Evolutionary conservation across 64 coral and sea anemone genomes (phyloP).

Genomic region (Anthopleura sola): DNA sequence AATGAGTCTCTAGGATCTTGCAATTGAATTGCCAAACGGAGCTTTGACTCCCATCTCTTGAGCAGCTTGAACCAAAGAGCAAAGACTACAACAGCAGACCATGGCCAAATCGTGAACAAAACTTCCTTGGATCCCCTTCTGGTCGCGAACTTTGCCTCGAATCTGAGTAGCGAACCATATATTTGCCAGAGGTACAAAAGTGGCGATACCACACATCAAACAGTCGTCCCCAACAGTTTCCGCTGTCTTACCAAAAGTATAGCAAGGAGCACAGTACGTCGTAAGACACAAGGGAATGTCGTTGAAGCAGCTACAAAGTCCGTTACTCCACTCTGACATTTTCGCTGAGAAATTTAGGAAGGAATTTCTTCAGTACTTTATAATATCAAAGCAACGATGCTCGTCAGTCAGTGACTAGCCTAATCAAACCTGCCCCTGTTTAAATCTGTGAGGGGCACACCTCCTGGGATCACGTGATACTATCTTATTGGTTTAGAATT

Average conservation of each 20-base stretch:
- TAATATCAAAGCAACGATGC: too few relatives aligned
- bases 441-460: too few relatives aligned
- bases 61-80: conserved; percentile 67
- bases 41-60: conserved; percentile 87
- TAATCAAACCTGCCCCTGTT: too few relatives aligned
- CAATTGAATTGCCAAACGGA: conserved; percentile 76
- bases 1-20: conserved; percentile 36
- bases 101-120: conserved; percentile 61
- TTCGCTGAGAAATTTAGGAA: not conserved
- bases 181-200: conserved; percentile 58
- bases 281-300: conserved; percentile 71
- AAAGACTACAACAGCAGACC: conserved; percentile 66
- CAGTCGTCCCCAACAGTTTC: conserved; percentile 93
- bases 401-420: too few relatives aligned
- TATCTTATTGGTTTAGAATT: too few relatives aligned
- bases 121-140: conserved; percentile 75
- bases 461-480: too few relatives aligned
- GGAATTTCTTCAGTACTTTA: too few relatives aligned
- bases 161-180: conserved; percentile 65
- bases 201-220: conserved; percentile 67
- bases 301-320: conserved; percentile 60
- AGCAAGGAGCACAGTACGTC: conserved; percentile 62
- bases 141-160: conserved; percentile 76
- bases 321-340: conserved; percentile 64
- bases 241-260: conserved; percentile 84